Evolutionary conservation across 2,888 invertebrate species (phyloP).

Genomic region (Onchidella celtica): DNA sequence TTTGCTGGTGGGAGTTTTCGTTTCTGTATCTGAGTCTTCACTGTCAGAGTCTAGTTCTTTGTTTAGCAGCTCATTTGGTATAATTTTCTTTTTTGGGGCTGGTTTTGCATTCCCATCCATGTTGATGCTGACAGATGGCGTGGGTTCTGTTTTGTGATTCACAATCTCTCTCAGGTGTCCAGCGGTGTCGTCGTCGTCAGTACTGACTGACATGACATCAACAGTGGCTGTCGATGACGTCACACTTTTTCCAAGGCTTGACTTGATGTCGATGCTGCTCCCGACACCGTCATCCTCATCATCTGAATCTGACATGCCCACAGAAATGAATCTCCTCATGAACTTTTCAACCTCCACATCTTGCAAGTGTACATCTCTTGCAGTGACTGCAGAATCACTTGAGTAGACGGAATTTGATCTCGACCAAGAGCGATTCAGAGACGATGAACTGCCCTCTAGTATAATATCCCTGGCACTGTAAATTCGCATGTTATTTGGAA

Average conservation of each 20-base stretch:
- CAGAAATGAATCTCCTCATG: slow-evolving; percentile 27
- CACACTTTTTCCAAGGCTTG: slow-evolving; percentile 33
- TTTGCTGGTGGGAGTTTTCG: neutral
- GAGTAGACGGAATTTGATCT: slow-evolving; percentile 25
- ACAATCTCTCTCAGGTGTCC: neutral
- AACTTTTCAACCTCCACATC: slow-evolving; percentile 34
- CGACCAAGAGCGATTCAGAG: slow-evolving; percentile 1
- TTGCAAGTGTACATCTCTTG: slow-evolving; percentile 30
- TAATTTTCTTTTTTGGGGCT: slow-evolving; percentile 50
- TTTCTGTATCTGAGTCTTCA: neutral
- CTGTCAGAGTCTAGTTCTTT: neutral
- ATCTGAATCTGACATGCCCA: slow-evolving; percentile 32
- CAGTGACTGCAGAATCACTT: neutral
- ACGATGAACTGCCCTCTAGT: slow-evolving; percentile 52
- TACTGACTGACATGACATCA: slow-evolving; percentile 18
- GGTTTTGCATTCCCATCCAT: neutral
- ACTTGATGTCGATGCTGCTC: neutral
- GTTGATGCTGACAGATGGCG: neutral
- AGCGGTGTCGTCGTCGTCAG: slow-evolving; percentile 18
- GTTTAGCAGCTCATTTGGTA: slow-evolving; percentile 48
- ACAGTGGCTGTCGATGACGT: slow-evolving; percentile 27
- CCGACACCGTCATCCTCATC: slow-evolving; percentile 25
- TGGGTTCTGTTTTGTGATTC: neutral
- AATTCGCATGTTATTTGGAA: slow-evolving; percentile 74
- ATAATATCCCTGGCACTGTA: slow-evolving; percentile 68